A percentile compares a stretch with the other conserved stretches of the same genome.
phyloP scores from a whole-genome alignment of 2,888 invertebrate genomes.

The Corythucha ciliata region DNA sequence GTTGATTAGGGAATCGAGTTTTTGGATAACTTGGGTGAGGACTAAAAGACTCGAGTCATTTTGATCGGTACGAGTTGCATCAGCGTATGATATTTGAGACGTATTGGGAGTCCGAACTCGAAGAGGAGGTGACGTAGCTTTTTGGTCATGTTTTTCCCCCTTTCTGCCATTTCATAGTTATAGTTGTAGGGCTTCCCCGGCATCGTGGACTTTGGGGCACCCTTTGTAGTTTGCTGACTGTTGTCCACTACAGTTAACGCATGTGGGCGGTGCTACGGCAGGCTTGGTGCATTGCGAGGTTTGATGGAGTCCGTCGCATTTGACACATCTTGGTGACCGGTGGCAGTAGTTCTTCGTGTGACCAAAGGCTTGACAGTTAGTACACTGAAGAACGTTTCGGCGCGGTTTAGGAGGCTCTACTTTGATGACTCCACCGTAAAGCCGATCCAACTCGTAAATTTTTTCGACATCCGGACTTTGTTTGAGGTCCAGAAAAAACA shows the following conservation, averaged over 20 bases:
- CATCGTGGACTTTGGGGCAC: no score
- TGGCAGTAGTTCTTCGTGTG: conserved; percentile 11
- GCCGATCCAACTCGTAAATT: conserved; percentile 12
- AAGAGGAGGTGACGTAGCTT: no score
- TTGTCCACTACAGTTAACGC: not conserved
- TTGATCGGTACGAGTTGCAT: no score
- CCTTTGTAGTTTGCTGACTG: conserved; percentile 15
- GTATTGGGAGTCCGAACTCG: no score
- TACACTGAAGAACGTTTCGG: conserved; percentile 7
- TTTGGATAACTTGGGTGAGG: conserved; percentile 10
- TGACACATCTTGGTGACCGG: conserved; percentile 6
- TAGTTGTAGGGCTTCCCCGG: no score
- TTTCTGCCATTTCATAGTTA: no score
- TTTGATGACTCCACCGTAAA: conserved; percentile 9
- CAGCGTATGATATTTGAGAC: no score
- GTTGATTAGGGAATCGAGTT: conserved; percentile 14
- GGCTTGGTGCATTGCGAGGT: not conserved
- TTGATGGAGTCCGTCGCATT: conserved; percentile 9
- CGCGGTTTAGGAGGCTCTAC: conserved; percentile 16
- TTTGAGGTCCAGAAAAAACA: conserved; percentile 14
- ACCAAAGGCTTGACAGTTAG: conserved; percentile 8
- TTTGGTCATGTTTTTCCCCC: no score
- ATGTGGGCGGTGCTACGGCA: not conserved
- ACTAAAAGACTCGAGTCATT: not conserved
- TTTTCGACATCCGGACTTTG: conserved; percentile 2